Evolutionary conservation across 2,113 vertebrate genomes (phyloP).

Genomic region (Gobius niger): DNA sequence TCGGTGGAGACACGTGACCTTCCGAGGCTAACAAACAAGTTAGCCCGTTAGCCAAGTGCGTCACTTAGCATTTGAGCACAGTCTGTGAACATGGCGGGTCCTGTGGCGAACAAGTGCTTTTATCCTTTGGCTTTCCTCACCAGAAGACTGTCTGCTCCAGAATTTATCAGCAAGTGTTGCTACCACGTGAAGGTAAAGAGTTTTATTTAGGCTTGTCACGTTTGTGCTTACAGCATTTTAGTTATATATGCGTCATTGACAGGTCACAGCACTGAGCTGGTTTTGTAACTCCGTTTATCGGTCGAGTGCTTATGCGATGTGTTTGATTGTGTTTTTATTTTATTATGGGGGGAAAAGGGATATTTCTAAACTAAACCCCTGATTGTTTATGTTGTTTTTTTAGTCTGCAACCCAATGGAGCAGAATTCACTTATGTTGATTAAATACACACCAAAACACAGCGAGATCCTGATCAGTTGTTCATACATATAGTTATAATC

Average conservation of each 20-base stretch:
- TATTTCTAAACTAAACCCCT: too few relatives aligned
- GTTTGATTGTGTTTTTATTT: neutral
- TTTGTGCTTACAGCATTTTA: neutral
- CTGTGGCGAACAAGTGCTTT: constrained; percentile 54
- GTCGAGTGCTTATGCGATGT: neutral
- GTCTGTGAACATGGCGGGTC: constrained; percentile 60
- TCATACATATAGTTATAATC: too few relatives aligned
- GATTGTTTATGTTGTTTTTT: too few relatives aligned
- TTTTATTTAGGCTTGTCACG: neutral
- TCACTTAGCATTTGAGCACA: neutral
- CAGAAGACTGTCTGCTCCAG: constrained; percentile 64
- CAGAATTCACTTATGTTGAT: neutral
- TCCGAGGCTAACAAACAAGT: neutral
- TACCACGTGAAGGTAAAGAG: constrained; percentile 76
- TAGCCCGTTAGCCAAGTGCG: neutral
- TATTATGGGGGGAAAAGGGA: neutral
- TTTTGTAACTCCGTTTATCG: neutral
- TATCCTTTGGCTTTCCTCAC: constrained; percentile 58
- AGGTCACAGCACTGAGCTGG: neutral
- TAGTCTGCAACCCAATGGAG: too few relatives aligned
- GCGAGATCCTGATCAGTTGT: too few relatives aligned
- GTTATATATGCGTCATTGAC: neutral
- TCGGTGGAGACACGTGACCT: too few relatives aligned
- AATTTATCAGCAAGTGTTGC: constrained; percentile 53
- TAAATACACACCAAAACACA: neutral